phyloP scores from a whole-genome alignment of 2,113 vertebrate genomes.

The Boulengeromyrus knoepffleri region DNA sequence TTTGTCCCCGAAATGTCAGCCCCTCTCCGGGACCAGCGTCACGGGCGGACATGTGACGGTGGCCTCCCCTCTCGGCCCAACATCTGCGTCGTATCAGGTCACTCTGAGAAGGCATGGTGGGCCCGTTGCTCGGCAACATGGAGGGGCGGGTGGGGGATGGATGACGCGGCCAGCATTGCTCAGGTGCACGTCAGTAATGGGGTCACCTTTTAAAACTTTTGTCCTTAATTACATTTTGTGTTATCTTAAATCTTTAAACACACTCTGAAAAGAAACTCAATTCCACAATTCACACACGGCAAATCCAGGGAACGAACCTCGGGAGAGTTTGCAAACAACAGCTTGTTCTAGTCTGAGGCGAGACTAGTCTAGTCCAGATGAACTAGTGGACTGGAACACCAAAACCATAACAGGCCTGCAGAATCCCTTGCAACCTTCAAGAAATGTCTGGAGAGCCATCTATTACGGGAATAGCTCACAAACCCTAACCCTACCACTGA shows the following conservation, averaged over 20 bases:
- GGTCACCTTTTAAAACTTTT: background rate
- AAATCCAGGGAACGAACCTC: background rate
- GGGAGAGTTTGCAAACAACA: background rate
- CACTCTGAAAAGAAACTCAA: background rate
- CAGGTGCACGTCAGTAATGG: background rate
- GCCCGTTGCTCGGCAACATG: background rate
- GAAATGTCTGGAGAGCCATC: background rate
- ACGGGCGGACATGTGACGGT: background rate
- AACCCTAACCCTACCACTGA: background rate
- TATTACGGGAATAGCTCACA: background rate
- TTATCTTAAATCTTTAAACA: background rate
- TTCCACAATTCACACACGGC: background rate
- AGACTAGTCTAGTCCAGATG: background rate
- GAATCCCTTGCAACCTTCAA: background rate
- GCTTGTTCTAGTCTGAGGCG: background rate
- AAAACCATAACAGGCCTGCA: background rate
- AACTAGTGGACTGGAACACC: background rate
- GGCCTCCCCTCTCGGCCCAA: background rate
- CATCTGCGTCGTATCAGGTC: background rate
- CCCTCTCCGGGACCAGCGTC: background rate
- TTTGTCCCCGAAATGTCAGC: background rate
- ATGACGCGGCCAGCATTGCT: background rate
- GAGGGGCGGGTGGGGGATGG: background rate
- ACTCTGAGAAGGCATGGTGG: background rate
- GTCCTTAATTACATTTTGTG: background rate